Percentiles rank a stretch among this genome's conserved stretches.
Evolutionary conservation across 2,797 vertebrate species (phyloP).

Genomic region (Podarcis lilfordi): DNA sequence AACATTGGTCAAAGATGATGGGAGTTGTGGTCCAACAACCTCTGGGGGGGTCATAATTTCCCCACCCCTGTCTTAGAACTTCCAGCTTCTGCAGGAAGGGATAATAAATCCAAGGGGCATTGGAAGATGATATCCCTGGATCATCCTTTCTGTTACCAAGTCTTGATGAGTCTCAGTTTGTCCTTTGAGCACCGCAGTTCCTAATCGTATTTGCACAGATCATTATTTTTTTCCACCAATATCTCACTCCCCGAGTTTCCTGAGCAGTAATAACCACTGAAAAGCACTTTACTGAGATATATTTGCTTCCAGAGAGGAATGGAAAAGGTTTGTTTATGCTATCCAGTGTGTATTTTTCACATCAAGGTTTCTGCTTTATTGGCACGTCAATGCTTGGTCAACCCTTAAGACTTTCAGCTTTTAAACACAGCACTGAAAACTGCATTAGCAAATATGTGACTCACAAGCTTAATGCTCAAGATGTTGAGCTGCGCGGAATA

Average conservation of each 20-base stretch:
- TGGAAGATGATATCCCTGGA: neutral
- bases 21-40: too few species aligned
- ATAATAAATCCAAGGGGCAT: neutral
- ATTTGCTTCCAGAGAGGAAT: conserved; percentile 2
- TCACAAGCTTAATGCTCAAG: neutral
- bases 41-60: too few species aligned
- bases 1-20: too few species aligned
- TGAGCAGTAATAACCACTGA: neutral
- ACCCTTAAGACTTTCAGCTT: conserved; percentile 23
- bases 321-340: conserved; percentile 24
- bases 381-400: conserved; percentile 22
- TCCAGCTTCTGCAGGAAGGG: neutral
- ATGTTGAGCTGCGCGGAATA: neutral
- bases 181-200: neutral
- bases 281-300: neutral
- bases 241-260: neutral
- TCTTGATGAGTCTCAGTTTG: too few species aligned
- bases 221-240: neutral
- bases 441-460: conserved; percentile 46
- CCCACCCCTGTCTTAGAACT: neutral
- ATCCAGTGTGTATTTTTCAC: conserved; percentile 10
- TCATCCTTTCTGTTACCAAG: neutral
- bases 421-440: conserved; percentile 59
- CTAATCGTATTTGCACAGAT: neutral
- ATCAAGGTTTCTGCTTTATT: conserved; percentile 25